Conservation (phyloP, 2,888 invertebrate species). For the Ophion obscuratus region DNA sequence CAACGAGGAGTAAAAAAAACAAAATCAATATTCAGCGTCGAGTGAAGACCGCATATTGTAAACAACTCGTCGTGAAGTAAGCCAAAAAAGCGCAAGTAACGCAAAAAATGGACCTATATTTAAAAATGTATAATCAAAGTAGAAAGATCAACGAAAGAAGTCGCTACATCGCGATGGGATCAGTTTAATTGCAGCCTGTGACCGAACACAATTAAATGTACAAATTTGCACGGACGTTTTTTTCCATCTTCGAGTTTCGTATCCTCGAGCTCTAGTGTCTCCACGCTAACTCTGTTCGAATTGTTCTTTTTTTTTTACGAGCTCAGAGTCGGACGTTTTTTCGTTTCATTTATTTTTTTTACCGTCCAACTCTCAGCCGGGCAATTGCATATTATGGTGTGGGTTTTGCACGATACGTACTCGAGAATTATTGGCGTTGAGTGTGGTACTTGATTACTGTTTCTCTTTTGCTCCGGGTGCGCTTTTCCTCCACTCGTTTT, state of each 20-base stretch:
- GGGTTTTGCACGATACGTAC: conserved; percentile 65
- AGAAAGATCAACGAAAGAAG: neutral
- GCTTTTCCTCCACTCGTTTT: conserved; percentile 10
- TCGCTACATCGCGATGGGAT: neutral
- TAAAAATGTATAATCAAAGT: neutral
- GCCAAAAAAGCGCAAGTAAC: neutral
- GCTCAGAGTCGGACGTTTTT: conserved; percentile 28
- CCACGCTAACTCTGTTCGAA: conserved; percentile 13
- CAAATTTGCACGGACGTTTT: neutral
- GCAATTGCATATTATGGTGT: conserved; percentile 79
- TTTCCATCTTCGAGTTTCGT: neutral
- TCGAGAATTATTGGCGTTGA: conserved; percentile 7
- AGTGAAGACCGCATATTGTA: no score
- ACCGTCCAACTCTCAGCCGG: conserved; percentile 28
- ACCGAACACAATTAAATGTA: neutral
- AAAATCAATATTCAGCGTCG: neutral
- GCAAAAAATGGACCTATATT: neutral
- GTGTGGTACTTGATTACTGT: conserved; percentile 4
- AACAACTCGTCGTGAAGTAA: no score
- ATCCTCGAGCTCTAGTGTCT: neutral
- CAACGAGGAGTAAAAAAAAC: neutral
- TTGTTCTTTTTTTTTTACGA: conserved; percentile 8
- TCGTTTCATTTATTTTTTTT: neutral
- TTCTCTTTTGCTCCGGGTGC: neutral
- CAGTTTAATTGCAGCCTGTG: neutral